Percentiles rank a stretch among this genome's conserved stretches.
Evolutionary conservation across 2,113 vertebrate species (phyloP).

Genomic region (Protobothrops flavoviridis): DNA sequence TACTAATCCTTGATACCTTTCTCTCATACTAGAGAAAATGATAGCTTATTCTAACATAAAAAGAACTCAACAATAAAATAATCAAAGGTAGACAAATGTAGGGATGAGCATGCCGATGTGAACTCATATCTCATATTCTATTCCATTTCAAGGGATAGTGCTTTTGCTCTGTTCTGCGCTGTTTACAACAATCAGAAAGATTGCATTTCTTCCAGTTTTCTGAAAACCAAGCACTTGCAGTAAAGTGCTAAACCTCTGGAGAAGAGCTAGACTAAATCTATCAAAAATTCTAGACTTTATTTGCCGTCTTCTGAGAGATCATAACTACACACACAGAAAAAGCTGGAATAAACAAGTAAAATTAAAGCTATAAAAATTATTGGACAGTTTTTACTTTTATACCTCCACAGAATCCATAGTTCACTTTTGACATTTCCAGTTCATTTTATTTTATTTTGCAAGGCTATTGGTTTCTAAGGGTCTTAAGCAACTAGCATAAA

Average conservation of each 20-base stretch:
- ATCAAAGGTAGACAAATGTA: background rate
- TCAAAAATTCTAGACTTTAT: slow-evolving; percentile 7
- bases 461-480: background rate
- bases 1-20: background rate
- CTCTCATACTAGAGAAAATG: background rate
- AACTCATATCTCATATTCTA: background rate
- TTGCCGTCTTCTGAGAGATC: slow-evolving; percentile 2
- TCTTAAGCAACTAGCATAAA: background rate
- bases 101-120: background rate
- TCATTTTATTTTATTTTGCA: background rate
- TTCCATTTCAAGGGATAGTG: background rate
- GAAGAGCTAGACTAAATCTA: background rate
- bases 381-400: background rate
- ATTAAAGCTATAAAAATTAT: slow-evolving; percentile 25
- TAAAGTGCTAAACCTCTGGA: background rate
- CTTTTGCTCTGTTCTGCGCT: background rate
- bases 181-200: background rate
- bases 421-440: slow-evolving; percentile 10
- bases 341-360: slow-evolving; percentile 10
- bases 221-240: background rate
- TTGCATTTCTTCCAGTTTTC: background rate
- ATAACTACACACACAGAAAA: background rate
- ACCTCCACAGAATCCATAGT: background rate
- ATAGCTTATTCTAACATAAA: background rate
- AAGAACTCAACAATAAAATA: background rate